Percentiles rank a stretch among this genome's conserved stretches.
Conservation (phyloP, 2,113 vertebrate species). For the Orthochromis indermauri region DNA sequence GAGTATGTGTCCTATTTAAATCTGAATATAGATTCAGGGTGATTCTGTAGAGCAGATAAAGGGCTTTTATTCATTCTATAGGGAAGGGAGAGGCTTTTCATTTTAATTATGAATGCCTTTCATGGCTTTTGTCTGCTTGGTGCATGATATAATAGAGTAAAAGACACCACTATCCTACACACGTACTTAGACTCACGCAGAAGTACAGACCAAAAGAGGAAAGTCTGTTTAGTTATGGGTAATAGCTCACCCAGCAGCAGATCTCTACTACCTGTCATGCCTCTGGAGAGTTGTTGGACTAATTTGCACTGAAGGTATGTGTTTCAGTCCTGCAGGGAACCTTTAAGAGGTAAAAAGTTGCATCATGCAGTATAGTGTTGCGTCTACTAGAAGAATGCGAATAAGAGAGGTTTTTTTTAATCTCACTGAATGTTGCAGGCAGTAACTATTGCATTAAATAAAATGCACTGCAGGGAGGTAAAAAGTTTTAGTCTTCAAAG, state of each 20-base stretch:
- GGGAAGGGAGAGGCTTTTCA: conserved; percentile 32
- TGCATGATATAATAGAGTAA: conserved; percentile 26
- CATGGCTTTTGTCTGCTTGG: conserved; percentile 31
- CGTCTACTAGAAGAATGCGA: neutral
- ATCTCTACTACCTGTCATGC: conserved; percentile 26
- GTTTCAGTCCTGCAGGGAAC: neutral
- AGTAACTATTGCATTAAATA: neutral
- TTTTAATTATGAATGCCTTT: conserved; percentile 50
- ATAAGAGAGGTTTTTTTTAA: neutral
- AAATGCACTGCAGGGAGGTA: neutral
- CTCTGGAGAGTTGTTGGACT: conserved; percentile 24
- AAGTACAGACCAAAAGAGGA: neutral
- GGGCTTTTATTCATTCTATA: conserved; percentile 35
- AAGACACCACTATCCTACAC: neutral
- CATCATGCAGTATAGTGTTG: neutral
- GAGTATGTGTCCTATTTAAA: neutral
- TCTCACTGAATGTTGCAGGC: neutral
- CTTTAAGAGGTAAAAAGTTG: neutral
- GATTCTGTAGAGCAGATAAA: conserved; percentile 28
- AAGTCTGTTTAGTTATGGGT: conserved; percentile 29
- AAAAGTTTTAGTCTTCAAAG: neutral
- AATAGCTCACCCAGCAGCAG: conserved; percentile 29
- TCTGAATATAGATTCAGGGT: neutral
- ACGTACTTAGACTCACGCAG: neutral
- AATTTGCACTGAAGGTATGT: conserved; percentile 19